These are phyloP conservation scores for Scyliorhinus canicula DNA, from an alignment of 2,797 vertebrate species.

Conservation along the genomic window DNA sequence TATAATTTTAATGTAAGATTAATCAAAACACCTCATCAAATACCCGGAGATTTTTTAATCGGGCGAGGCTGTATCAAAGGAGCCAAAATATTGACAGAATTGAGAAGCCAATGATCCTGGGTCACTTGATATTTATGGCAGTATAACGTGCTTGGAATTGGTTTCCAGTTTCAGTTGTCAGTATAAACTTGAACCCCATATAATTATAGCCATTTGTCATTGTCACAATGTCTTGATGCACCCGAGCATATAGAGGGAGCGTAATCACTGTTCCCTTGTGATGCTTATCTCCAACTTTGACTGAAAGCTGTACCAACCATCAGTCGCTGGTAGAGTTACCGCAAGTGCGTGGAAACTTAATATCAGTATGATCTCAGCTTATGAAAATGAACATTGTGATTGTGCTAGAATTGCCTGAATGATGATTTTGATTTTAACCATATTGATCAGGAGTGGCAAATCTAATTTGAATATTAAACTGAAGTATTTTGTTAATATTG, in stretches of 20 bases:
- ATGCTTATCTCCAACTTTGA: background rate
- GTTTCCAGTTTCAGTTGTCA: background rate
- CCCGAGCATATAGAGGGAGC: background rate
- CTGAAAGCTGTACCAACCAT: background rate
- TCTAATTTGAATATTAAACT: background rate
- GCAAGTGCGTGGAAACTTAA: background rate
- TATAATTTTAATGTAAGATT: constrained; percentile 16
- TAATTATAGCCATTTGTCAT: background rate
- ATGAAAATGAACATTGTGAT: background rate
- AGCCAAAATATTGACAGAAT: background rate
- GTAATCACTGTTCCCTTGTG: background rate
- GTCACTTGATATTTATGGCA: background rate
- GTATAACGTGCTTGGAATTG: background rate
- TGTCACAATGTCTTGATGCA: background rate
- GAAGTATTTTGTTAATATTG: background rate
- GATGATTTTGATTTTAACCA: background rate
- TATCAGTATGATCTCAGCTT: background rate
- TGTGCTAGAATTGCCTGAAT: background rate
- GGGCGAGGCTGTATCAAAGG: no score
- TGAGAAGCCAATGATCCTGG: background rate
- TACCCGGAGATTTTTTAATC: background rate
- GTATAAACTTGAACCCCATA: background rate
- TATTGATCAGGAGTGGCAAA: background rate
- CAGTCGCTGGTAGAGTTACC: background rate
- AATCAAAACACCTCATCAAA: background rate